Percentiles rank a stretch among this genome's conserved stretches.
Evolutionary conservation across 2,113 vertebrate species (phyloP).

Genomic region (Dinomys branickii): DNA sequence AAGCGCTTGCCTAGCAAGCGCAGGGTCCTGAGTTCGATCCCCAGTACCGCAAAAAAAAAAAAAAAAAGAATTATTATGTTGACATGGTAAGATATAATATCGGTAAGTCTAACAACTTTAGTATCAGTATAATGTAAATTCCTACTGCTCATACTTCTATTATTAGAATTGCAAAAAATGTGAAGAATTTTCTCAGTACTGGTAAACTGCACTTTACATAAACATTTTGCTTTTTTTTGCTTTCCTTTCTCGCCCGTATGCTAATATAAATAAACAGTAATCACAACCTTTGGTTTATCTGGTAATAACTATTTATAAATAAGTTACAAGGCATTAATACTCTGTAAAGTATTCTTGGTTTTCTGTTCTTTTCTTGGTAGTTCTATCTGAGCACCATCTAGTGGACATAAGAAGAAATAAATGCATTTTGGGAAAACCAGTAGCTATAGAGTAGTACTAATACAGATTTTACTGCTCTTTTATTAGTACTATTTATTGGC

Average conservation of each 20-base stretch:
- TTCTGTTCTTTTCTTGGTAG: not conserved
- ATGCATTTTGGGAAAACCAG: not conserved
- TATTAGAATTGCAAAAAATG: slow-evolving; percentile 33
- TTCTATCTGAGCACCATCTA: slow-evolving; percentile 74
- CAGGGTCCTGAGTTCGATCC: no score
- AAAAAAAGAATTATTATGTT: not conserved
- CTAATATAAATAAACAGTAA: slow-evolving; percentile 35
- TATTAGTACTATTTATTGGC: not conserved
- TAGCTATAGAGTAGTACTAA: not conserved
- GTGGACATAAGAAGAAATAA: slow-evolving; percentile 67
- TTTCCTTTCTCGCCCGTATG: slow-evolving; percentile 24
- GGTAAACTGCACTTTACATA: not conserved
- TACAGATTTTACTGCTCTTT: slow-evolving; percentile 14
- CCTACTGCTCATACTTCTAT: not conserved
- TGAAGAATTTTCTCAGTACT: slow-evolving; percentile 21
- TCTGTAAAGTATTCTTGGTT: not conserved
- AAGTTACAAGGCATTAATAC: not conserved
- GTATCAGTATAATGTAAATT: not conserved
- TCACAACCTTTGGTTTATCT: not conserved
- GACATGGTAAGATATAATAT: not conserved
- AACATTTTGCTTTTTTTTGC: not conserved
- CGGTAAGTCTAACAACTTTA: not conserved
- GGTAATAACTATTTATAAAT: not conserved
- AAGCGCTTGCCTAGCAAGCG: no score
- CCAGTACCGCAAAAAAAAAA: no score